Conservation (phyloP, 2,797 vertebrate species). For the Platalea minor region DNA sequence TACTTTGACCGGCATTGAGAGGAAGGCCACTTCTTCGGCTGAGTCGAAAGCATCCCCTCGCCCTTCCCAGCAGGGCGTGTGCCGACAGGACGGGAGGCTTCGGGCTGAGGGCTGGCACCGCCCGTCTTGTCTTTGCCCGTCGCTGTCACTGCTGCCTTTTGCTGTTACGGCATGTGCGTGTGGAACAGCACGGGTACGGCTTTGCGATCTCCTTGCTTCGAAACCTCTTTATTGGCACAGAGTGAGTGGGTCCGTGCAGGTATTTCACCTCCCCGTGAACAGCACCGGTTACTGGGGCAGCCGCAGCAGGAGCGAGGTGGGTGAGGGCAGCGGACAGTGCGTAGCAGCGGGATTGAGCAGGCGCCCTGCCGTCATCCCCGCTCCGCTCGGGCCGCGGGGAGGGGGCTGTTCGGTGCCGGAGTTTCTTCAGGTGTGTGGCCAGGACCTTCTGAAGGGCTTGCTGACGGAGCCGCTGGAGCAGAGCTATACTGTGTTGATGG, state of each 20-base stretch:
- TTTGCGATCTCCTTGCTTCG: background rate
- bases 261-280: background rate
- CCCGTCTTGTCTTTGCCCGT: accelerated
- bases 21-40: background rate
- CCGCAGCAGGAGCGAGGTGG: accelerated
- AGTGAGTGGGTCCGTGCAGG: no score
- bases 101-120: accelerated
- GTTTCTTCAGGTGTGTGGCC: background rate
- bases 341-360: no score
- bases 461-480: background rate
- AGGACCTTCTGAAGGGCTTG: background rate
- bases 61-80: background rate
- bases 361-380: accelerated
- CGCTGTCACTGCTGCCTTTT: background rate
- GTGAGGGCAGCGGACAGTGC: accelerated
- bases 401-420: accelerated
- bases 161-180: accelerated
- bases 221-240: accelerated
- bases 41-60: background rate
- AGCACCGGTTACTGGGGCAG: background rate
- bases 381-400: accelerated
- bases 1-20: background rate
- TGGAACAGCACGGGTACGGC: background rate
- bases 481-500: accelerated
- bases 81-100: background rate